phyloP scores from a whole-genome alignment of 2,113 vertebrate species.

The Triplophysa tibetana region DNA sequence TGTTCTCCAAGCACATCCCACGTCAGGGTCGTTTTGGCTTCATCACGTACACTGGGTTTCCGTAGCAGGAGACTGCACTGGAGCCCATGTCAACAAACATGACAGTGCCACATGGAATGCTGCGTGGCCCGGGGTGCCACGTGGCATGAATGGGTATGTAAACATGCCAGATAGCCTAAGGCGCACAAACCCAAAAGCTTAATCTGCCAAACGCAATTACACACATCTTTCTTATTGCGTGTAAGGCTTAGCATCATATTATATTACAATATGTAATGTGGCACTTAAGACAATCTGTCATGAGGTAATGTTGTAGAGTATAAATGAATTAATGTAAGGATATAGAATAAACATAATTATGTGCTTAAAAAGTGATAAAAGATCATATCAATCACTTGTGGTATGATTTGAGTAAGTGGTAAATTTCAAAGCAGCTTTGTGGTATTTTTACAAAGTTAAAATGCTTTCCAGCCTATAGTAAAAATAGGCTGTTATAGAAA shows the following conservation, averaged over 20 bases:
- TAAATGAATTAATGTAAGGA: background rate
- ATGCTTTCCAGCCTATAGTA: too few relatives aligned
- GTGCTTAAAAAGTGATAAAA: background rate
- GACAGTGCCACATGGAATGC: slow-evolving; percentile 64
- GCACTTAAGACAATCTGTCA: background rate
- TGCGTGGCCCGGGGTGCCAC: slow-evolving; percentile 55
- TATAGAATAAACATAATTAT: too few relatives aligned
- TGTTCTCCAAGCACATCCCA: background rate
- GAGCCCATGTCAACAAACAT: slow-evolving; percentile 60
- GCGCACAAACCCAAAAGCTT: slow-evolving; percentile 31
- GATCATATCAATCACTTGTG: too few relatives aligned
- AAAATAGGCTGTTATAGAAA: too few relatives aligned
- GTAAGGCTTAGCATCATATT: background rate
- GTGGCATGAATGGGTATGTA: slow-evolving; percentile 57
- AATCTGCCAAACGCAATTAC: slow-evolving; percentile 57
- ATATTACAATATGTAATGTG: background rate
- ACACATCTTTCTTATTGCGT: slow-evolving; percentile 35
- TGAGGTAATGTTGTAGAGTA: background rate
- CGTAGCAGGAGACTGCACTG: slow-evolving; percentile 47
- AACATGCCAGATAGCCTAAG: slow-evolving; percentile 48
- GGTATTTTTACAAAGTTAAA: too few relatives aligned
- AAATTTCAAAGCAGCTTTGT: too few relatives aligned
- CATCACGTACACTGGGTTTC: slow-evolving; percentile 29
- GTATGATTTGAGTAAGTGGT: too few relatives aligned
- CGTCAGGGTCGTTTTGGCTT: slow-evolving; percentile 27